These are phyloP conservation scores for Argyra leucocephala DNA, from an alignment of 2,888 invertebrate genomes.

Conservation along the genomic window DNA sequence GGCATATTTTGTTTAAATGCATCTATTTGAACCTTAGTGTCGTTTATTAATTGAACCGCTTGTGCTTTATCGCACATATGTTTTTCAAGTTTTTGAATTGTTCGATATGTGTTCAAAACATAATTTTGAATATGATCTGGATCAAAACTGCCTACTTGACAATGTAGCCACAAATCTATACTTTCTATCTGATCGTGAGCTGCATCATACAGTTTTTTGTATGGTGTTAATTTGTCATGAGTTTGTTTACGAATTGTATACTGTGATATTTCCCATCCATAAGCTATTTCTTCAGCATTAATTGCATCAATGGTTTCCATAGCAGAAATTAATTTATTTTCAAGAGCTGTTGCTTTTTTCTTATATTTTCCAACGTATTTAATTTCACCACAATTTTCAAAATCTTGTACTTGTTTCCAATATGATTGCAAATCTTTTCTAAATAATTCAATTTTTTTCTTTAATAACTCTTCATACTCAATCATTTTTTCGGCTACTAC, in stretches of 20 bases:
- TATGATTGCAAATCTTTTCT: constrained; percentile 71
- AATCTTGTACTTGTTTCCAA: constrained; percentile 69
- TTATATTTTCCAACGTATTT: constrained; percentile 74
- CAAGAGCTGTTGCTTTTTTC: constrained; percentile 67
- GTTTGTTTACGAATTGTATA: constrained; percentile 75
- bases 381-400: constrained; percentile 80
- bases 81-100: constrained; percentile 81
- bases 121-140: constrained; percentile 74
- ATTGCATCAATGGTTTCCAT: constrained; percentile 75
- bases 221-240: constrained; percentile 74
- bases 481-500: constrained; percentile 71
- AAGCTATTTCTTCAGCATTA: constrained; percentile 83
- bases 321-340: constrained; percentile 56
- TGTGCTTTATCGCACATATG: constrained; percentile 67
- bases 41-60: constrained; percentile 59
- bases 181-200: constrained; percentile 76
- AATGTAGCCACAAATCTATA: constrained; percentile 75
- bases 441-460: constrained; percentile 70
- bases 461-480: constrained; percentile 76
- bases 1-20: constrained; percentile 81
- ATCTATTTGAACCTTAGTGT: constrained; percentile 59
- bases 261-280: constrained; percentile 77
- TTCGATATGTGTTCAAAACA: constrained; percentile 46
- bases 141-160: constrained; percentile 70
- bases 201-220: constrained; percentile 80